phyloP scores from a whole-genome alignment of 2,797 vertebrate species.

The Mormyrops attenuatus region DNA sequence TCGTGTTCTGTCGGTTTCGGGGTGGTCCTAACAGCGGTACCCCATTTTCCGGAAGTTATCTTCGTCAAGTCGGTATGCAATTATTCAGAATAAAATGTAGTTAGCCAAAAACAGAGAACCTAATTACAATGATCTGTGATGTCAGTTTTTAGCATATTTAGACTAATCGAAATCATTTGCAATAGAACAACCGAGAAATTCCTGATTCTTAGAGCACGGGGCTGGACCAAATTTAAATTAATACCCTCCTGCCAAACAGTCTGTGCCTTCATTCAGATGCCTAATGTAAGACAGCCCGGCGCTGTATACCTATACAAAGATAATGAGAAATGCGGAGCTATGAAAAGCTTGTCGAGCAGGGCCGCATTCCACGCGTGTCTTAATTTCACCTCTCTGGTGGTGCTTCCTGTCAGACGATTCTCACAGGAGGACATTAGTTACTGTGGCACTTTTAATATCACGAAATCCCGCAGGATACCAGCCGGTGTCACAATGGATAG shows the following conservation, averaged over 20 bases:
- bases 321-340: not conserved
- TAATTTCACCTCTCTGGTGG: not conserved
- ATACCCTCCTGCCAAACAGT: not conserved
- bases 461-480: not conserved
- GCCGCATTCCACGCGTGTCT: not conserved
- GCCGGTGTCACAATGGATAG: not conserved
- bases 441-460: not conserved
- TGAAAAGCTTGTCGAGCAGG: not conserved
- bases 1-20: not conserved
- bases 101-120: not conserved
- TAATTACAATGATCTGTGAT: not conserved
- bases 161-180: not conserved
- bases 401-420: not conserved
- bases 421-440: not conserved
- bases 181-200: not conserved
- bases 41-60: not conserved
- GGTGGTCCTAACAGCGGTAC: not conserved
- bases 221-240: not conserved
- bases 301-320: not conserved
- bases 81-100: not conserved
- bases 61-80: not conserved
- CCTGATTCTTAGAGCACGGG: not conserved
- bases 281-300: not conserved
- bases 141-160: not conserved
- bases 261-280: not conserved